A percentile compares a stretch with the other conserved stretches of the same genome.
Conservation (phyloP, 2,888 invertebrate species). For the Gymnocheta viridis region DNA sequence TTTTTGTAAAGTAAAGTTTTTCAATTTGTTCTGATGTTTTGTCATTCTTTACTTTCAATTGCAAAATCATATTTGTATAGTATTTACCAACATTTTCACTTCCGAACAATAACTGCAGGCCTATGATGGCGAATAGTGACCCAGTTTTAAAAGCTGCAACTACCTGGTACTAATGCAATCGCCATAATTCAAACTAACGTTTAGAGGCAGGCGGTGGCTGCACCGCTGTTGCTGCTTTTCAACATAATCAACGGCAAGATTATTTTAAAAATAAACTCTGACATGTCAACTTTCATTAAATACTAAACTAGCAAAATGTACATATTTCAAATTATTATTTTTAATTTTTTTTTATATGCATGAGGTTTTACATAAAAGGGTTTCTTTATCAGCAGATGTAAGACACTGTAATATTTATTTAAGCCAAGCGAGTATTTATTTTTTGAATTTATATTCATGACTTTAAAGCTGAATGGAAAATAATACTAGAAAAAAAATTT, state of each 20-base stretch:
- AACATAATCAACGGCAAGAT: slow-evolving; percentile 41
- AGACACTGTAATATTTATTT: slow-evolving; percentile 71
- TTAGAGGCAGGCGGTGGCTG: slow-evolving; percentile 6
- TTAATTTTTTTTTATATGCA: neutral
- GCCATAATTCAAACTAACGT: neutral
- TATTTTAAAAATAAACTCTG: slow-evolving; percentile 42
- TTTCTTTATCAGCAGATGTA: slow-evolving; percentile 79
- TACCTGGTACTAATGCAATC: slow-evolving; percentile 1
- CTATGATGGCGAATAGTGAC: slow-evolving; percentile 54
- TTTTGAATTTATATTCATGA: slow-evolving; percentile 62
- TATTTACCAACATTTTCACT: slow-evolving; percentile 67
- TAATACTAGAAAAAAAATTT: neutral
- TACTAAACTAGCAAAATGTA: slow-evolving; percentile 46
- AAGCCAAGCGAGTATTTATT: slow-evolving; percentile 55
- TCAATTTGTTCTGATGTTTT: slow-evolving; percentile 55
- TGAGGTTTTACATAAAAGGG: slow-evolving; percentile 49
- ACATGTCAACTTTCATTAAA: slow-evolving; percentile 76
- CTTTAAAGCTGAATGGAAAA: slow-evolving; percentile 52
- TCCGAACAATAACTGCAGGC: slow-evolving; percentile 63
- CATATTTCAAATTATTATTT: slow-evolving; percentile 46
- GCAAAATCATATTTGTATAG: slow-evolving; percentile 52
- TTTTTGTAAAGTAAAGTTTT: slow-evolving; percentile 48
- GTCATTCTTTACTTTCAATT: slow-evolving; percentile 61
- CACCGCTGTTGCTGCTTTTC: slow-evolving; percentile 26
- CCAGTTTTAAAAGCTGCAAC: slow-evolving; percentile 46